A percentile compares a stretch with the other conserved stretches of the same genome.
These are phyloP conservation scores for Pogonomyrmex barbatus DNA, from an alignment of 1,140 invertebrate genomes.

Conservation along the genomic window DNA sequence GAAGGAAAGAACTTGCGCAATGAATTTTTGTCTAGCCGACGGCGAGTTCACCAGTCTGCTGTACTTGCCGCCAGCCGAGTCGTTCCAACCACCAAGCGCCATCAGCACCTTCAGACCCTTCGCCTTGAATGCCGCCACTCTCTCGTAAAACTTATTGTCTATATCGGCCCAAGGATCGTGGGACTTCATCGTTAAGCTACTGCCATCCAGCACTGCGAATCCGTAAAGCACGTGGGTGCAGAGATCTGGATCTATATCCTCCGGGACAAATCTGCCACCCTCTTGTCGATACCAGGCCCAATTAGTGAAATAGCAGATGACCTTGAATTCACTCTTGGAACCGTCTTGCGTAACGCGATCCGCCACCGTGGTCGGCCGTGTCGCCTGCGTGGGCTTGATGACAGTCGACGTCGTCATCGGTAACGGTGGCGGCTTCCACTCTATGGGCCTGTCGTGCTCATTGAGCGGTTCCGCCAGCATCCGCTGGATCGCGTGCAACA, in stretches of 20 bases:
- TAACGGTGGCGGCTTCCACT: conserved; percentile 64
- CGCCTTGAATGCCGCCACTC: conserved; percentile 86
- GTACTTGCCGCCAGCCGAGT: conserved; percentile 89
- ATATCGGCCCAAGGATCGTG: conserved; percentile 89
- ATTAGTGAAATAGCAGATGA: conserved; percentile 89
- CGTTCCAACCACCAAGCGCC: conserved; percentile 89
- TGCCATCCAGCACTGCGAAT: conserved; percentile 88
- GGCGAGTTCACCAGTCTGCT: conserved; percentile 87
- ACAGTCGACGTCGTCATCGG: conserved; percentile 66
- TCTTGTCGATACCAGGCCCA: conserved; percentile 89
- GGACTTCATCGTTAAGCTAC: conserved; percentile 86
- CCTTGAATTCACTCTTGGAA: conserved; percentile 84
- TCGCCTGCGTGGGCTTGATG: neutral
- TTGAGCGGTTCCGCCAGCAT: conserved; percentile 87
- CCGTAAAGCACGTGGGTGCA: conserved; percentile 91
- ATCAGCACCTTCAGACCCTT: conserved; percentile 88
- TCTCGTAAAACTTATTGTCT: conserved; percentile 88
- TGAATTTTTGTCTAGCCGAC: conserved; percentile 85
- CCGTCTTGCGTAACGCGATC: conserved; percentile 46
- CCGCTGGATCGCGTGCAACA: conserved; percentile 90
- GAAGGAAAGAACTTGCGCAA: conserved; percentile 86
- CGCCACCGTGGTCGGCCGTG: conserved; percentile 18
- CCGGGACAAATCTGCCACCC: conserved; percentile 87
- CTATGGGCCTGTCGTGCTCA: conserved; percentile 74
- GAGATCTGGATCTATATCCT: conserved; percentile 88